Evolutionary conservation across 2,113 vertebrate species (phyloP).

Genomic region (Ceyx melanurus): DNA sequence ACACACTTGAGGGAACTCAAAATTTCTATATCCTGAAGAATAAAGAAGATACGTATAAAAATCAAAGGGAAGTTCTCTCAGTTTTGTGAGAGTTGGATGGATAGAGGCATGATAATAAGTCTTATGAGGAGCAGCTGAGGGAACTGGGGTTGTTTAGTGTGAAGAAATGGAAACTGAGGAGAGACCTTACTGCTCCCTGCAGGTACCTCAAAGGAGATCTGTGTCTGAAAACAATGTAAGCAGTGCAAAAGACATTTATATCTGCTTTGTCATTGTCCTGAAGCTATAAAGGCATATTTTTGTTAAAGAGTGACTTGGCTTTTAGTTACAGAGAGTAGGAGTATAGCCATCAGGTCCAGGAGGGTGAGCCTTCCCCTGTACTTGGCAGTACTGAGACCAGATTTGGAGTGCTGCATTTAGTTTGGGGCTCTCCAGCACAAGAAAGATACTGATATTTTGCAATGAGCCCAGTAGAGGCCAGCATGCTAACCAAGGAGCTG

Average conservation of each 20-base stretch:
- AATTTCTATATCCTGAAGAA: background rate
- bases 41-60: background rate
- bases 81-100: background rate
- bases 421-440: background rate
- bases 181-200: too few species aligned
- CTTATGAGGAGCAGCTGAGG: too few species aligned
- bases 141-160: too few species aligned
- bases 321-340: background rate
- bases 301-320: background rate
- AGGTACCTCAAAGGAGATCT: too few species aligned
- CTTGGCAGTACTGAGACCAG: background rate
- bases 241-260: background rate
- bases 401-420: background rate
- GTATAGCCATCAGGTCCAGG: background rate
- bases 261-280: background rate
- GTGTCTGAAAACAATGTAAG: background rate
- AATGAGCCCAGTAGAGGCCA: fast-evolving
- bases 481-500: background rate
- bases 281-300: background rate
- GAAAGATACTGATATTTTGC: background rate
- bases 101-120: background rate
- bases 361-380: background rate
- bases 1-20: background rate
- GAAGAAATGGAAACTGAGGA: too few species aligned
- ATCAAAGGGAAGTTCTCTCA: background rate